These are phyloP conservation scores for Petrocephalus schoutedeni DNA, from an alignment of 2,797 vertebrate species.

Conservation along the genomic window DNA sequence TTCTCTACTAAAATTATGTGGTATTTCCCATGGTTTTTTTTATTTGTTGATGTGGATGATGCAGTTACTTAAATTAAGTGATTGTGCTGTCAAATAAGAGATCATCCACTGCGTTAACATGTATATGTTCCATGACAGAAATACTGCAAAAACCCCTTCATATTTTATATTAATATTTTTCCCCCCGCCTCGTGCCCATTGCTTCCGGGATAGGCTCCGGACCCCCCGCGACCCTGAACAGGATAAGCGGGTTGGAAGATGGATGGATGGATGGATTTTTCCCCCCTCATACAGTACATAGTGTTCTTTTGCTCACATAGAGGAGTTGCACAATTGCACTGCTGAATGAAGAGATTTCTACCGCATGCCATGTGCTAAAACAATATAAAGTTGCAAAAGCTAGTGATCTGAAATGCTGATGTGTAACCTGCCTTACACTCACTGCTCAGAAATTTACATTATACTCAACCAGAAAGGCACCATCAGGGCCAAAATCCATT, in stretches of 20 bases:
- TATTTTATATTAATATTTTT: background rate
- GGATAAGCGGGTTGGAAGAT: too few relatives aligned
- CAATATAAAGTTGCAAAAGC: background rate
- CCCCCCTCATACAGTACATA: background rate
- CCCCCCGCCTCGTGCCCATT: too few relatives aligned
- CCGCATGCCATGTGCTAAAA: background rate
- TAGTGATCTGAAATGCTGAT: background rate
- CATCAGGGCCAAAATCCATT: background rate
- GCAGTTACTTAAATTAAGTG: background rate
- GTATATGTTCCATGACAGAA: background rate
- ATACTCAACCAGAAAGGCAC: background rate
- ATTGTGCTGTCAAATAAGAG: background rate
- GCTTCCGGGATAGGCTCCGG: too few relatives aligned
- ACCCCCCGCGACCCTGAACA: too few relatives aligned
- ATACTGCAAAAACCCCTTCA: background rate
- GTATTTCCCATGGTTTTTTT: background rate
- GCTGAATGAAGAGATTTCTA: background rate
- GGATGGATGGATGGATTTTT: too few relatives aligned
- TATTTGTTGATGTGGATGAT: background rate
- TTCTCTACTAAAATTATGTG: background rate
- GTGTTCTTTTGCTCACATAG: background rate
- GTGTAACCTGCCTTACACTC: background rate
- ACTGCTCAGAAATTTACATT: background rate
- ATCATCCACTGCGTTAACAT: background rate
- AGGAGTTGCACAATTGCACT: background rate